phyloP scores from a whole-genome alignment of 2,888 invertebrate species.

The Ptycholaimellus sp. region DNA sequence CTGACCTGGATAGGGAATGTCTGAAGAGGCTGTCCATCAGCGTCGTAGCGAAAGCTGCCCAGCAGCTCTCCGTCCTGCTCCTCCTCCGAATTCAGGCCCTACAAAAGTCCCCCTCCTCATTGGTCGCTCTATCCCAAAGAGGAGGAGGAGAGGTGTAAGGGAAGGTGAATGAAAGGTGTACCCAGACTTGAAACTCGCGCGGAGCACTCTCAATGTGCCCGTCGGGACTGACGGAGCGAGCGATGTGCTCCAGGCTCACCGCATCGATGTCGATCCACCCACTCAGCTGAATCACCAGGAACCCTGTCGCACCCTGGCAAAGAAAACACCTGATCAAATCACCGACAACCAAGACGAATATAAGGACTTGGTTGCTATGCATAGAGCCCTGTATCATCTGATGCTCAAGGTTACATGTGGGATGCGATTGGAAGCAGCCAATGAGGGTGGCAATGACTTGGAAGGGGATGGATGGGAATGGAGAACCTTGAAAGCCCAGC shows the following conservation, averaged over 20 bases:
- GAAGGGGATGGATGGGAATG: too few species aligned
- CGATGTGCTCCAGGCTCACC: slow-evolving; percentile 74
- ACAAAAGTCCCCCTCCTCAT: slow-evolving; percentile 13
- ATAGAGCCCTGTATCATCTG: too few species aligned
- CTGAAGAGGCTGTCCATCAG: slow-evolving; percentile 58
- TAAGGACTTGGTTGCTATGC: too few species aligned
- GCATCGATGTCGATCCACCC: slow-evolving; percentile 45
- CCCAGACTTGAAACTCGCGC: slow-evolving; percentile 44
- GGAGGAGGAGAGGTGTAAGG: too few species aligned
- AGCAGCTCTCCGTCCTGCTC: slow-evolving; percentile 53
- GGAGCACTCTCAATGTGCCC: slow-evolving; percentile 75
- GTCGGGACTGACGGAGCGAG: slow-evolving; percentile 50
- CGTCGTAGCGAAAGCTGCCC: slow-evolving; percentile 60
- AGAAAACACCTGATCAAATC: too few species aligned
- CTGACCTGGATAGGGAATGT: slow-evolving; percentile 50
- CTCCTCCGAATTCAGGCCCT: slow-evolving; percentile 55
- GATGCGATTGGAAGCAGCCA: too few species aligned
- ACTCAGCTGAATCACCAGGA: slow-evolving; percentile 48
- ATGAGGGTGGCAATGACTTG: too few species aligned
- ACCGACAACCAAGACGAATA: too few species aligned
- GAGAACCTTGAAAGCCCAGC: slow-evolving; percentile 86
- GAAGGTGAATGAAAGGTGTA: too few species aligned
- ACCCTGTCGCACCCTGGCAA: slow-evolving; percentile 37
- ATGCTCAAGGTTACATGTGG: too few species aligned
- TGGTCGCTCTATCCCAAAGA: not conserved